A percentile compares a stretch with the other conserved stretches of the same genome.
Conservation (phyloP, 2,797 vertebrate species). For the Sebastes nivosus region DNA sequence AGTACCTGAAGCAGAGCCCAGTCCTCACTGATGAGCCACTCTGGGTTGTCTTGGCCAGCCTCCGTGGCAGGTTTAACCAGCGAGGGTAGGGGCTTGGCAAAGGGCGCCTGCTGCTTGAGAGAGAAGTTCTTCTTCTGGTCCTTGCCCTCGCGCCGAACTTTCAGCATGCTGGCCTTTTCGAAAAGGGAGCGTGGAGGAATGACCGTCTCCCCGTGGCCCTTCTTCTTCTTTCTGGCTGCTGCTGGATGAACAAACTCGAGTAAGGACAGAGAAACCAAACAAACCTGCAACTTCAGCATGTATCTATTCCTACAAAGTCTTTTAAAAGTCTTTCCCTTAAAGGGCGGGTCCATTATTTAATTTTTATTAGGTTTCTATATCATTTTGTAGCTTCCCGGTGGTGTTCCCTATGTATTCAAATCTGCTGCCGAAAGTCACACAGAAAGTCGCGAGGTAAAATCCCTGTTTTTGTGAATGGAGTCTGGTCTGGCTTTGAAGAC, state of each 20-base stretch:
- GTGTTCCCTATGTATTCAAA: no score
- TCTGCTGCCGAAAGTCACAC: no score
- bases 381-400: no score
- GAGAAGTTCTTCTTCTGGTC: constrained; percentile 95
- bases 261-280: neutral
- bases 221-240: constrained; percentile 93
- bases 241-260: constrained; percentile 57
- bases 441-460: no score
- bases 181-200: constrained; percentile 94
- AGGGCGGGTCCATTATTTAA: neutral
- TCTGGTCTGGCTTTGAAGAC: no score
- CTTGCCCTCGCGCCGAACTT: constrained; percentile 91
- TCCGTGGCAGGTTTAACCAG: constrained; percentile 90
- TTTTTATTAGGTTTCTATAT: no score
- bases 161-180: constrained; percentile 91
- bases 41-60: constrained; percentile 91
- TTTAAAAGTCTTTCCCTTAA: neutral
- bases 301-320: neutral
- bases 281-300: neutral
- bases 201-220: constrained; percentile 91
- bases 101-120: constrained; percentile 92
- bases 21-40: constrained; percentile 96
- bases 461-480: no score
- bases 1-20: constrained; percentile 95
- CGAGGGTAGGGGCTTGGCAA: constrained; percentile 92